phyloP scores from a whole-genome alignment of 1,140 invertebrate species.

The Drosophila pallidifrons region DNA sequence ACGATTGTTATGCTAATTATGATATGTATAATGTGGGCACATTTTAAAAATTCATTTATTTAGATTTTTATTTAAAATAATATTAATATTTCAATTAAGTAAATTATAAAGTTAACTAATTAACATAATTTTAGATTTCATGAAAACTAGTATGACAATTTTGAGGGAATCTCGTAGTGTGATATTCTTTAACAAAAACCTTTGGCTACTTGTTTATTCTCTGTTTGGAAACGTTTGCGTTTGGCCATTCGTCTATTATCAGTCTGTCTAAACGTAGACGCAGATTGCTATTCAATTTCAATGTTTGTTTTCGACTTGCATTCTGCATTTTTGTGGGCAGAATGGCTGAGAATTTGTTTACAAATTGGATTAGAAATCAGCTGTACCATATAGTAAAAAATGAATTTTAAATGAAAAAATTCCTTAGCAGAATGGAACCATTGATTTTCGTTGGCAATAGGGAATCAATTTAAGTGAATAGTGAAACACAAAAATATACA shows the following conservation, averaged over 20 bases:
- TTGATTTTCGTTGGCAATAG: not conserved
- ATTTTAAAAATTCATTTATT: too few relatives aligned
- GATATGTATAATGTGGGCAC: too few relatives aligned
- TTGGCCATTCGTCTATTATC: conserved; percentile 56
- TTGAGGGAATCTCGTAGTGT: not conserved
- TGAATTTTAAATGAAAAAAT: not conserved
- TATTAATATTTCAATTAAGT: too few relatives aligned
- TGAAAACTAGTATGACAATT: too few relatives aligned
- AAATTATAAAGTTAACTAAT: too few relatives aligned
- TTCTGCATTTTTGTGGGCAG: conserved; percentile 14
- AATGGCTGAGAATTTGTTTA: conserved; percentile 29
- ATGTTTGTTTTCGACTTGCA: conserved; percentile 42
- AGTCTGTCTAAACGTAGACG: conserved; percentile 40
- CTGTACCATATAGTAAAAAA: not conserved
- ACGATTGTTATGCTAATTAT: too few relatives aligned
- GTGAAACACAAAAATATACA: not conserved
- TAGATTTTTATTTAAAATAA: too few relatives aligned
- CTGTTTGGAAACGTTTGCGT: conserved; percentile 33
- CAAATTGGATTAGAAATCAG: conserved; percentile 26
- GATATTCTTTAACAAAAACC: too few relatives aligned
- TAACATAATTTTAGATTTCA: too few relatives aligned
- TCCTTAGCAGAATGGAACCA: not conserved
- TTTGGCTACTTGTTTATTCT: not conserved
- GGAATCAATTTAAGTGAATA: not conserved
- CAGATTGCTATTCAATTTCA: conserved; percentile 59